Percentiles rank a stretch among this genome's conserved stretches.
Evolutionary conservation across 2,797 vertebrate species (phyloP).

Genomic region (Telmatherina bonti): DNA sequence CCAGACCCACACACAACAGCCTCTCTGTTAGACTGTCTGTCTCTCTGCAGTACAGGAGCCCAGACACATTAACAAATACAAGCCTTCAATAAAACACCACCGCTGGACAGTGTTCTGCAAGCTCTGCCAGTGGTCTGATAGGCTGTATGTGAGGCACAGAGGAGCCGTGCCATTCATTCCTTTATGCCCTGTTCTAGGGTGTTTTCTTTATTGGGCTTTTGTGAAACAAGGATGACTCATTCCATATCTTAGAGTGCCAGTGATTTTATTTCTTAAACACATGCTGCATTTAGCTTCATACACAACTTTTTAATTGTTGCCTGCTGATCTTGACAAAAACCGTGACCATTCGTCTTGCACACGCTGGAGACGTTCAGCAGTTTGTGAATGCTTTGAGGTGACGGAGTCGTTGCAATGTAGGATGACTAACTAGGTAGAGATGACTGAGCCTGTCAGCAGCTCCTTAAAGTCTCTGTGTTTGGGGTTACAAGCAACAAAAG

Average conservation of each 20-base stretch:
- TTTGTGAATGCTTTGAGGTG: conserved; percentile 39
- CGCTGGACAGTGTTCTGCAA: conserved; percentile 68
- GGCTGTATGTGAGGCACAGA: conserved; percentile 54
- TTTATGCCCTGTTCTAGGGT: conserved; percentile 40
- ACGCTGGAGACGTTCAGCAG: conserved; percentile 32
- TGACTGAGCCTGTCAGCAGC: conserved; percentile 65
- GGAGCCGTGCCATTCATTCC: conserved; percentile 68
- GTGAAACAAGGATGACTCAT: conserved; percentile 59
- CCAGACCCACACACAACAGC: conserved; percentile 79
- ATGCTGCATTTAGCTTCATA: conserved; percentile 28
- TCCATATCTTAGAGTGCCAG: conserved; percentile 39
- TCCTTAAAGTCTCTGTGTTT: conserved; percentile 50
- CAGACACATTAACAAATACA: conserved; percentile 82
- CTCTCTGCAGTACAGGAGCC: conserved; percentile 56
- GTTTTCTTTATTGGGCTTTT: conserved; percentile 56
- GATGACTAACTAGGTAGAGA: conserved; percentile 66
- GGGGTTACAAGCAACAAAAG: conserved; percentile 61
- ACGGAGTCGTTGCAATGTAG: conserved; percentile 37
- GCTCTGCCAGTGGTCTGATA: conserved; percentile 66
- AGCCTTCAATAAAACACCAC: conserved; percentile 75
- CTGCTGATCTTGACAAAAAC: conserved; percentile 22
- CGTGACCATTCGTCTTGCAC: conserved; percentile 20
- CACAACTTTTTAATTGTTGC: conserved; percentile 25
- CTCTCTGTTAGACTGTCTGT: conserved; percentile 74
- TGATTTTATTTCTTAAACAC: conserved; percentile 41